Base-by-base conservation (phyloP, 2,797 vertebrate species). In the Semotilus atromaculatus region DNA sequence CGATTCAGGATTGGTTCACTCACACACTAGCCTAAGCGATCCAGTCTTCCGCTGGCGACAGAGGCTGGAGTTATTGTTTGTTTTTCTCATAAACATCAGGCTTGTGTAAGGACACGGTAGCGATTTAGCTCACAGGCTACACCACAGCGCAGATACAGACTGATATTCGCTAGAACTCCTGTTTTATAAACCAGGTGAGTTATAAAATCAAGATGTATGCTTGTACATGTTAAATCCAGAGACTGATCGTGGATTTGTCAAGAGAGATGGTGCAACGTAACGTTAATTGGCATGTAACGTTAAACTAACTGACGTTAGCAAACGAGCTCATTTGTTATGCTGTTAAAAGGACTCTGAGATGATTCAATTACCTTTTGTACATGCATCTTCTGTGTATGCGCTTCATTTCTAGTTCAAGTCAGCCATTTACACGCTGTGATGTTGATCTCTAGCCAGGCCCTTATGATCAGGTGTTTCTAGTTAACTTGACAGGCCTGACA, bases 111-210 rank as follows among this genome's bases (percentile, higher is more conserved):
- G 14, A 73, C 53, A 80, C 80, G 55, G 51, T 64, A 67, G 84
- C 79, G 29, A 11, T 82, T 72, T 82, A 88, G 85, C 85, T 70
- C 31, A n/a, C 10, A 72, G 31, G 86, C 86, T 79, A 81, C 51
- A 73, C 40, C 76, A 60, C 53, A 74, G 48, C 36, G 45, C 58
- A 67, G 48, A 73, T 3, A 73, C 74, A 40, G 55, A 80, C 45
- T 14, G 58, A 81, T 55, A 58, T 60, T 80, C 51, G 60, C 66
- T 10, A 48, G 23, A 78, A 36, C 68, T 66, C 13, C 81, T 16
- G 43, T 21, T 53, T 82, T 75, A 51, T 73, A n/a, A 74, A 48
- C 36, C 70, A 89, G 86, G 88, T 89, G 34, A 84, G 88, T 85
- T 34, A 13, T 21, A 26, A 26, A 26, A 31, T 36, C 13, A 9